Evolutionary conservation across 2,797 vertebrate genomes (phyloP).

Genomic region (Amphiprion clarkii): DNA sequence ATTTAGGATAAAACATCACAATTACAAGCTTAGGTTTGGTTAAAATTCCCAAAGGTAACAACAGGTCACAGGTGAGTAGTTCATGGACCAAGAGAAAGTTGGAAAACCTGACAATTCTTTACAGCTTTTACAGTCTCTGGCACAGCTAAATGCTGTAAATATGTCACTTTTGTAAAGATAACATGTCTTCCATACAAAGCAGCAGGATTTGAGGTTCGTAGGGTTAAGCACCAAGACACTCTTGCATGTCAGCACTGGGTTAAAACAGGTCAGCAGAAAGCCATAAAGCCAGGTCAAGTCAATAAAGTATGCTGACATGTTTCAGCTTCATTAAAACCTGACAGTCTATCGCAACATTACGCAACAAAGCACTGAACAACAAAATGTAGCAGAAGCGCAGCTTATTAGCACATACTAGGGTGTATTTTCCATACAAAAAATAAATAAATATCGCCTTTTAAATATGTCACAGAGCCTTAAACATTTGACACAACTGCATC

Average conservation of each 20-base stretch:
- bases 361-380: constrained; percentile 12
- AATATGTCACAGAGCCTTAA: neutral
- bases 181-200: no score
- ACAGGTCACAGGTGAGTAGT: no score
- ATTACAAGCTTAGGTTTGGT: no score
- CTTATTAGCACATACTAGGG: neutral
- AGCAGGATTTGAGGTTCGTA: no score
- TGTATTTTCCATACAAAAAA: neutral
- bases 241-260: constrained; percentile 30
- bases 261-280: constrained; percentile 33
- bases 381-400: neutral
- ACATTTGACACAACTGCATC: neutral
- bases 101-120: no score
- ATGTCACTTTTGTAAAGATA: no score
- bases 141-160: no score
- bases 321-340: constrained; percentile 44
- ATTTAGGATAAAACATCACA: no score
- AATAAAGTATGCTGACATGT: constrained; percentile 42
- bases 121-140: no score
- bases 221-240: constrained; percentile 11
- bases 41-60: no score
- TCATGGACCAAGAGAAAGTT: no score
- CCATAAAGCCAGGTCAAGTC: constrained; percentile 48
- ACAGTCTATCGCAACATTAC: neutral
- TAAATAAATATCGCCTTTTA: neutral